These are phyloP conservation scores for Apodemus sylvaticus DNA, from an alignment of 2,113 vertebrate species.

Conservation along the genomic window DNA sequence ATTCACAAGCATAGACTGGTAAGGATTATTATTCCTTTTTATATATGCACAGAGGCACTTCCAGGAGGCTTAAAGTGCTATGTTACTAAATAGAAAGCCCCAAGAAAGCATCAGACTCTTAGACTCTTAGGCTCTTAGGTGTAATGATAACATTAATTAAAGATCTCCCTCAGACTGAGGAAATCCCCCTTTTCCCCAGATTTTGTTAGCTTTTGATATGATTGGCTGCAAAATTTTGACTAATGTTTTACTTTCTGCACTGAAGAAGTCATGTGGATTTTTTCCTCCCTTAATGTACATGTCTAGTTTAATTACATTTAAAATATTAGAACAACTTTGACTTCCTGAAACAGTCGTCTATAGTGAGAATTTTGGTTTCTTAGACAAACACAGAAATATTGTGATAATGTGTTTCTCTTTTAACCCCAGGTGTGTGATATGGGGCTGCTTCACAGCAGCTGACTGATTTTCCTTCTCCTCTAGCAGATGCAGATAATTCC, in stretches of 20 bases:
- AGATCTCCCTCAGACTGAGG: neutral
- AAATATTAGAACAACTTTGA: neutral
- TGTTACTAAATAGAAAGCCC: neutral
- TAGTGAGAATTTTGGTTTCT: no score
- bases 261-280: neutral
- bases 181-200: neutral
- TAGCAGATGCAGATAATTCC: no score
- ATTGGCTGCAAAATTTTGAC: neutral
- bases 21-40: neutral
- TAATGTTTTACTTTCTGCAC: constrained; percentile 15
- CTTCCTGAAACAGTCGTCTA: neutral
- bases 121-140: neutral
- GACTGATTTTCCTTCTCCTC: no score
- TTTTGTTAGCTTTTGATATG: constrained; percentile 14
- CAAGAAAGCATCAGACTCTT: neutral
- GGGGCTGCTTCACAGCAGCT: no score
- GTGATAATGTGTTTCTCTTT: no score
- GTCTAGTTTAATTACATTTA: neutral
- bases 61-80: neutral
- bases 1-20: neutral
- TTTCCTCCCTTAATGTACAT: neutral
- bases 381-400: no score
- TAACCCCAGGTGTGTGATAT: no score
- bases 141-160: neutral
- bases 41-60: neutral